phyloP scores from a whole-genome alignment of 2,113 vertebrate genomes.

The Etia nguti region DNA sequence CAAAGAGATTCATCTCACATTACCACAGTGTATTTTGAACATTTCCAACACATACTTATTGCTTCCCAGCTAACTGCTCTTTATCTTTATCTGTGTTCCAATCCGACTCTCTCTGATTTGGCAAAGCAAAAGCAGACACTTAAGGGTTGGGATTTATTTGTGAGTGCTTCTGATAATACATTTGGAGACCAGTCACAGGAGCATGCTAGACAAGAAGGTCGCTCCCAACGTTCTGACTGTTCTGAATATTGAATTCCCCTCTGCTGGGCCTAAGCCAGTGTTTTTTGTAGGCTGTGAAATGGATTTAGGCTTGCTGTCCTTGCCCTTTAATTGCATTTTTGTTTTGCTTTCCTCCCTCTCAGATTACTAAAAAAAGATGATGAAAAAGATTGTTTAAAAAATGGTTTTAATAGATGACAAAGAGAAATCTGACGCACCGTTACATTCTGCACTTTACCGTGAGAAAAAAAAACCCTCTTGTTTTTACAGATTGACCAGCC shows the following conservation, averaged over 20 bases:
- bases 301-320: slow-evolving; percentile 30
- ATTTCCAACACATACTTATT: not conserved
- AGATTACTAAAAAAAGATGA: not conserved
- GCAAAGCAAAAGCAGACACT: not conserved
- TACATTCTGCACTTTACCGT: not conserved
- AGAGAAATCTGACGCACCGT: not conserved
- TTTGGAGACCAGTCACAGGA: slow-evolving; percentile 22
- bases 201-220: not conserved
- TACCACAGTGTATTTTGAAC: not conserved
- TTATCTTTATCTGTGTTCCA: slow-evolving; percentile 20
- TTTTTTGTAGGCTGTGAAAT: slow-evolving; percentile 48
- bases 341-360: not conserved
- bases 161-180: slow-evolving; percentile 25
- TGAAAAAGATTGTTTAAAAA: not conserved
- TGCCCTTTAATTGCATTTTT: slow-evolving; percentile 1
- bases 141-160: slow-evolving; percentile 4
- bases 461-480: not conserved
- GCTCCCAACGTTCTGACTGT: slow-evolving; percentile 40
- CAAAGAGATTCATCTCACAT: not conserved
- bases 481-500: not conserved
- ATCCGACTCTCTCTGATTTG: slow-evolving; percentile 18
- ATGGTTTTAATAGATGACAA: not conserved
- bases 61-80: slow-evolving; percentile 4
- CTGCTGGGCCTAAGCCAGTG: slow-evolving; percentile 44
- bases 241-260: slow-evolving; percentile 37